Base-by-base conservation (phyloP, 2,888 invertebrate genomes). In the Cheilosia vernalis region DNA sequence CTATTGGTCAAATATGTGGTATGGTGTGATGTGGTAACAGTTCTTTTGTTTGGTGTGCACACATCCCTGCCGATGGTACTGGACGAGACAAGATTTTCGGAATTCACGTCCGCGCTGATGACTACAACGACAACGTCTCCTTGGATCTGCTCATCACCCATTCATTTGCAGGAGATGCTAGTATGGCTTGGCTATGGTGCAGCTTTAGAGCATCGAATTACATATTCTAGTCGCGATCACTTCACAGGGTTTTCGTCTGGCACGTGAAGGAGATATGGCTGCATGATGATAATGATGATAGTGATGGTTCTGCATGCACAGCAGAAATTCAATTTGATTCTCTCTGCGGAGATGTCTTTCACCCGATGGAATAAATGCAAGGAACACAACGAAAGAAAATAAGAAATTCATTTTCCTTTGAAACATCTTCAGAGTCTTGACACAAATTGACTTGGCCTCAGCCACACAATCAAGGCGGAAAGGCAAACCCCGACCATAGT, bases 181-280 rank as follows among this genome's bases (percentile, higher is more conserved):
- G 42, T 44, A 53, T 42, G 47, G 58, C 51, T 44, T 42, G 47
- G 58, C 51, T 44, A 53, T 47, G 47, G 53, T 56, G 76, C 55
- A 67, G 76, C 76, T 67, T 83, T 42, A 27, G 55, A 73, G 67
- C 64, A 58, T 63, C 33, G 49, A 76, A 85, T 85, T 85, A 85
- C 77, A 81, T 76, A 85, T 85, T 85, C 85, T 72, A 81, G 85
- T 85, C 85, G 85, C 85, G 85, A 85, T 85, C 85, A 80, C 53
- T 85, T 85, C 85, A 85, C 85, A 81, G 81, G 80, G 85, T 76
- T 81, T 81, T 81, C 72, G 85, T 85, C 85, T 85, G 85, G 85
- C 81, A 85, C 85, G 85, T 85, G 85, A 56, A 72, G 66, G 42
- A 85, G 76, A 85, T 85, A 77, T 67, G 76, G 80, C 85, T 80